Conservation (phyloP, 2,797 vertebrate species). For the Trachurus trachurus region DNA sequence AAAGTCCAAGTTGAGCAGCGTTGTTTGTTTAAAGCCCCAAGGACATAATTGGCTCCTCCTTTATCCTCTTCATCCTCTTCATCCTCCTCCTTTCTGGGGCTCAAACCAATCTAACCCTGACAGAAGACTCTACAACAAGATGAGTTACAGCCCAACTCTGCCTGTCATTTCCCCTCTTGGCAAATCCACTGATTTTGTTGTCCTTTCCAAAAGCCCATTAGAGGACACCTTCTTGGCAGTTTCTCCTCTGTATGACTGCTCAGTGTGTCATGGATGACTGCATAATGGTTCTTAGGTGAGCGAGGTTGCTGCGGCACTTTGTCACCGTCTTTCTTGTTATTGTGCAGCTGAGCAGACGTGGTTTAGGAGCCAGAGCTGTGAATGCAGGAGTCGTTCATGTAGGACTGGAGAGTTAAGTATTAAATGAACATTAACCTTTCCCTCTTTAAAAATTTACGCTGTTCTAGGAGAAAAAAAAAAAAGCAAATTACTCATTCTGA, state of each 20-base stretch:
- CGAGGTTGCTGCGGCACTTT: conserved; percentile 15
- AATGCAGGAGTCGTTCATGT: conserved; percentile 6
- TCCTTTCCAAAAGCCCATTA: conserved; percentile 57
- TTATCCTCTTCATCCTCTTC: neutral
- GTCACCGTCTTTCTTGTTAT: conserved; percentile 28
- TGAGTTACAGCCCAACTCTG: conserved; percentile 45
- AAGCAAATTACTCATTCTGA: conserved; percentile 25
- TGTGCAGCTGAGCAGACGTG: conserved; percentile 38
- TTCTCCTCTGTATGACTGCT: conserved; percentile 24
- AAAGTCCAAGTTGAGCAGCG: conserved; percentile 40
- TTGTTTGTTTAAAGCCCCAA: conserved; percentile 50
- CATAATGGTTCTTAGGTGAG: conserved; percentile 24
- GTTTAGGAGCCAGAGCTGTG: conserved; percentile 35
- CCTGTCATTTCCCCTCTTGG: conserved; percentile 32
- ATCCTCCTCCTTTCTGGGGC: conserved; percentile 34
- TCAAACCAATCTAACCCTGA: conserved; percentile 55
- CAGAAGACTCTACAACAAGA: conserved; percentile 56
- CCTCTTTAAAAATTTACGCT: neutral
- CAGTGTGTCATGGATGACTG: conserved; percentile 12
- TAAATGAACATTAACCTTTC: conserved; percentile 11
- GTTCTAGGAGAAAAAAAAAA: neutral
- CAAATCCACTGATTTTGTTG: conserved; percentile 45
- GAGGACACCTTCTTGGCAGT: conserved; percentile 47
- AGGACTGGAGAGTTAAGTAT: conserved; percentile 4
- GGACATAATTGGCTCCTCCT: conserved; percentile 41